A percentile compares a stretch with the other conserved stretches of the same genome.
Evolutionary conservation across 2,797 vertebrate genomes (phyloP).

Genomic region (Liparis tanakae): DNA sequence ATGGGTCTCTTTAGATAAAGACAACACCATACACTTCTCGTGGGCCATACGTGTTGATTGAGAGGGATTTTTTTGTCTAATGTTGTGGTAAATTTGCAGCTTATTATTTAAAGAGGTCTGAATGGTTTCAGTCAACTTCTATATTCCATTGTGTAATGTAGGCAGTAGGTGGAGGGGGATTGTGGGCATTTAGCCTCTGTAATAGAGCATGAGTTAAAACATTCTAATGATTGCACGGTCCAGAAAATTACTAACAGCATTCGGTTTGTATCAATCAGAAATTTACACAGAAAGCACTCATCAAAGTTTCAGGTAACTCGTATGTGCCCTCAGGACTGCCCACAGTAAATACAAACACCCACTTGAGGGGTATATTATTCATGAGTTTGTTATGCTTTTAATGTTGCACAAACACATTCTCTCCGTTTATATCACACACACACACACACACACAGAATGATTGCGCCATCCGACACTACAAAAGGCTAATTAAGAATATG

Average conservation of each 20-base stretch:
- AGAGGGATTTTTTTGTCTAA: neutral
- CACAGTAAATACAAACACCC: slow-evolving; percentile 26
- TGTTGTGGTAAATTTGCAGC: neutral
- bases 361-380: slow-evolving; percentile 26
- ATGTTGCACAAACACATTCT: slow-evolving; percentile 9
- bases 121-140: neutral
- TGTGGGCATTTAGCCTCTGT: no score
- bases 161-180: neutral
- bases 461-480: slow-evolving; percentile 65
- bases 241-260: slow-evolving; percentile 8
- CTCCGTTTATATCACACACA: slow-evolving; percentile 6
- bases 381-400: slow-evolving; percentile 33
- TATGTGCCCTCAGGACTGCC: slow-evolving; percentile 2
- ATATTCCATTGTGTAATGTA: neutral
- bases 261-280: slow-evolving; percentile 1
- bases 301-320: slow-evolving; percentile 16
- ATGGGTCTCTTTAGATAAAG: neutral
- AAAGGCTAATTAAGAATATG: slow-evolving; percentile 76
- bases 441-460: slow-evolving; percentile 27
- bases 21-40: neutral
- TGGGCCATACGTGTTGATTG: neutral
- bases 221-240: neutral
- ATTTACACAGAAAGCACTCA: neutral
- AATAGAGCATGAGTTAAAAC: neutral
- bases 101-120: neutral